Conservation (phyloP, 2,113 vertebrate genomes). For the Trochalopteron elliotii region DNA sequence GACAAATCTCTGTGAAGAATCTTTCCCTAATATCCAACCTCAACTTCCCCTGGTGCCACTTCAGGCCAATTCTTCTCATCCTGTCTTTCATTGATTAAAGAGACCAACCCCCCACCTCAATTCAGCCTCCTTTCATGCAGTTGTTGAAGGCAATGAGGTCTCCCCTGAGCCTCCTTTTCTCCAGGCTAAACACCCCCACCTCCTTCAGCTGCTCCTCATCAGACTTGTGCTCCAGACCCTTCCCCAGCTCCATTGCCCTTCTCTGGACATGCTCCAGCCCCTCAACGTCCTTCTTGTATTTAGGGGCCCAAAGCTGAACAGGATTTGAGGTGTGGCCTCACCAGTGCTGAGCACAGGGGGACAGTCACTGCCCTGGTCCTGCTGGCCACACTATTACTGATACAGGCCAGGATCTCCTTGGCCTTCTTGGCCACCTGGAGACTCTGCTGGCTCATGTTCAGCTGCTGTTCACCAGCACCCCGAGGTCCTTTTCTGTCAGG, state of each 20-base stretch:
- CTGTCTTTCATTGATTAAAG: accelerated
- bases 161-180: background rate
- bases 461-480: too few species aligned
- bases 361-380: accelerated
- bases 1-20: background rate
- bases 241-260: background rate
- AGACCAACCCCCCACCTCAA: accelerated
- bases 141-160: background rate
- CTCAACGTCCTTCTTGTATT: background rate
- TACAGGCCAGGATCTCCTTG: accelerated
- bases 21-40: background rate
- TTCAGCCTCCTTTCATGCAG: background rate
- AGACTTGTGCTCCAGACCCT: background rate
- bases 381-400: background rate
- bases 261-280: accelerated
- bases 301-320: accelerated
- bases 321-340: accelerated
- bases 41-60: background rate
- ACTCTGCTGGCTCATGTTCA: background rate
- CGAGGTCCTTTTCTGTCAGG: background rate
- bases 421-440: background rate
- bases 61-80: background rate
- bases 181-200: accelerated
- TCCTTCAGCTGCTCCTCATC: background rate
- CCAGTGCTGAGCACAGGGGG: accelerated